Conservation (phyloP, 2,797 vertebrate genomes). For the Hydrocynus forskahlii region DNA sequence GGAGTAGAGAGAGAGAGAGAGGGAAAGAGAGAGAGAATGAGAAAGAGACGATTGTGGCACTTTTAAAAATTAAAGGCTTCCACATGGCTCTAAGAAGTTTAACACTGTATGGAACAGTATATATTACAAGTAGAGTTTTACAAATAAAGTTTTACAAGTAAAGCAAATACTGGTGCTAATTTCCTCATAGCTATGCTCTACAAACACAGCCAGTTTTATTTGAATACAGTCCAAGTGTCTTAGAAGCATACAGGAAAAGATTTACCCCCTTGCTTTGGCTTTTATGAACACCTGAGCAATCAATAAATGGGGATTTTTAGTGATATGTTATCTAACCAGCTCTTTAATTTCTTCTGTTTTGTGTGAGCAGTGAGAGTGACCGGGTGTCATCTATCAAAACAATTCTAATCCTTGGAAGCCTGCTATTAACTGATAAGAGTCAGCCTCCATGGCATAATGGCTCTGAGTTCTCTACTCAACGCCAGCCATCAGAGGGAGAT, state of each 20-base stretch:
- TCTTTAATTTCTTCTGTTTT: slow-evolving; percentile 58
- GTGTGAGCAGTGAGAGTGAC: slow-evolving; percentile 64
- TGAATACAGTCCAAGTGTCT: slow-evolving; percentile 32
- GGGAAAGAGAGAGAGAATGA: too few relatives aligned
- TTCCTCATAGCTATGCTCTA: background rate
- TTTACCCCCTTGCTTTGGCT: slow-evolving; percentile 26
- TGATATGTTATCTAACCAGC: slow-evolving; percentile 64
- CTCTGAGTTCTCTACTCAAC: slow-evolving; percentile 73
- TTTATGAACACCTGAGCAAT: slow-evolving; percentile 52
- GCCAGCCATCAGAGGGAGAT: slow-evolving; percentile 19
- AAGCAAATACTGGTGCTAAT: background rate
- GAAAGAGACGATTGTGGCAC: too few relatives aligned
- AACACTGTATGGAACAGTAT: too few relatives aligned
- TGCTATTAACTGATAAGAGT: slow-evolving; percentile 82
- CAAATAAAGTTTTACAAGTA: slow-evolving; percentile 4
- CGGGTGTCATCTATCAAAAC: slow-evolving; percentile 82
- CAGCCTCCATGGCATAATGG: slow-evolving; percentile 73
- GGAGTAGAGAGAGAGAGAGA: too few relatives aligned
- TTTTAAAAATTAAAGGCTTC: too few relatives aligned
- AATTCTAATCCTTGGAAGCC: slow-evolving; percentile 77
- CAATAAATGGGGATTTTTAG: slow-evolving; percentile 51
- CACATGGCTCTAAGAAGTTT: too few relatives aligned
- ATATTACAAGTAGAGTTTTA: too few relatives aligned
- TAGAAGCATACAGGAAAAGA: slow-evolving; percentile 39
- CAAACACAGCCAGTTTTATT: slow-evolving; percentile 4